Evolutionary conservation across 2,888 invertebrate genomes (phyloP).

Genomic region (Nymphalis c-album): DNA sequence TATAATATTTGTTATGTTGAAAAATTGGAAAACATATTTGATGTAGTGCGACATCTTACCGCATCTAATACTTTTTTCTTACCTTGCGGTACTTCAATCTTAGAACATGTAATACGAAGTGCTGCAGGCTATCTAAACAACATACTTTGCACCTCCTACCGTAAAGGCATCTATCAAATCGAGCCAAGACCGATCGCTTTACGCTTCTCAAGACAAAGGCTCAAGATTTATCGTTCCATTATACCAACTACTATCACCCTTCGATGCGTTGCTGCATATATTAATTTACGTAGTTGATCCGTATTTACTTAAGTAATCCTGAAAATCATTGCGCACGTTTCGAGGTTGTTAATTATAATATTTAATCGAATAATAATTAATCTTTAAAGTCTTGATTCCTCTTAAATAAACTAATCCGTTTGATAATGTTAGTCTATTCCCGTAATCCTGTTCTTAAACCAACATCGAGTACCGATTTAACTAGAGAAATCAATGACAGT

Average conservation of each 20-base stretch:
- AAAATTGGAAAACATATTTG: too few relatives aligned
- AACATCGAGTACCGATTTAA: slow-evolving; percentile 23
- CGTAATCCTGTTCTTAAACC: slow-evolving; percentile 23
- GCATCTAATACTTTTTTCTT: too few relatives aligned
- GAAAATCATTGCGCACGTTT: not conserved
- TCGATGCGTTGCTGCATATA: slow-evolving; percentile 17
- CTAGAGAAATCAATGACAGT: slow-evolving; percentile 17
- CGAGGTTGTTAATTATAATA: not conserved
- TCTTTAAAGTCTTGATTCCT: not conserved
- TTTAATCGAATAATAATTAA: not conserved
- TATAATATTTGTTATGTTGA: too few relatives aligned
- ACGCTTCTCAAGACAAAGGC: slow-evolving; percentile 33
- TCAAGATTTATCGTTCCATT: slow-evolving; percentile 37
- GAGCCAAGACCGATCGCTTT: slow-evolving; percentile 31
- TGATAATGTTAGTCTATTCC: slow-evolving; percentile 23
- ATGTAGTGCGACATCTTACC: too few relatives aligned
- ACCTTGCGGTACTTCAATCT: slow-evolving; percentile 13
- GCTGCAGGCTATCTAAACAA: slow-evolving; percentile 24
- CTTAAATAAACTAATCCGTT: slow-evolving; percentile 14
- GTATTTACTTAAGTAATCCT: not conserved
- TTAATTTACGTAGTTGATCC: slow-evolving; percentile 18
- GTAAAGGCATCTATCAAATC: slow-evolving; percentile 34
- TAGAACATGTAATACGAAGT: slow-evolving; percentile 24
- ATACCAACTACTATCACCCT: slow-evolving; percentile 21
- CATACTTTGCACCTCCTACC: slow-evolving; percentile 22